Evolutionary conservation across 2,113 vertebrate species (phyloP).

Genomic region (Trogon melanurus): DNA sequence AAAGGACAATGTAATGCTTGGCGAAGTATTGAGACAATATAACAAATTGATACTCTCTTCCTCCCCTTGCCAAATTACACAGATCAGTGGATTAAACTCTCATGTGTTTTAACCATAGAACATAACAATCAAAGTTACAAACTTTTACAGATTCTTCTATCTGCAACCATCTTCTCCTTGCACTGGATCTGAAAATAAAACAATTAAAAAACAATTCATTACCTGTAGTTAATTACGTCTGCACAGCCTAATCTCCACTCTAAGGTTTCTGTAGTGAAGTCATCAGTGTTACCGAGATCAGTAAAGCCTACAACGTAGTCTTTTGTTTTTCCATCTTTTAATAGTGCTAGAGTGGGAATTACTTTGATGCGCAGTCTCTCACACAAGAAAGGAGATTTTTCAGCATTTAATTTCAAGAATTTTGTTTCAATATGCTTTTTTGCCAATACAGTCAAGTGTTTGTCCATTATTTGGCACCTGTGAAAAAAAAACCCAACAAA

Average conservation of each 20-base stretch:
- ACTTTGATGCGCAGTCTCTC: slow-evolving; percentile 93
- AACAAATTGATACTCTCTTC: neutral
- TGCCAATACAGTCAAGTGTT: slow-evolving; percentile 87
- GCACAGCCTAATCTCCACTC: slow-evolving; percentile 96
- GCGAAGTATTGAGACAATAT: no score
- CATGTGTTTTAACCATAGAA: accelerated
- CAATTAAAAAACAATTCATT: neutral
- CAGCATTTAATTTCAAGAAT: slow-evolving; percentile 95
- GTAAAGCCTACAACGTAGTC: slow-evolving; percentile 94
- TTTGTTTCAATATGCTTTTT: slow-evolving; percentile 98
- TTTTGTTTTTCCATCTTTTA: slow-evolving; percentile 93
- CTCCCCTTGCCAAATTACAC: neutral
- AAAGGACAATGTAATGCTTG: neutral
- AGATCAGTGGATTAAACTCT: neutral
- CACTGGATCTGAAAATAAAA: neutral
- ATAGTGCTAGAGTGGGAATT: slow-evolving; percentile 91
- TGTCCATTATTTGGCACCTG: slow-evolving; percentile 96
- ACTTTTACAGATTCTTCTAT: neutral
- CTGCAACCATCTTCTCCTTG: neutral
- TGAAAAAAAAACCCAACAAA: neutral
- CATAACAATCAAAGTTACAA: neutral
- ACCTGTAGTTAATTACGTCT: slow-evolving; percentile 93
- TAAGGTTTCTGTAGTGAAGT: slow-evolving; percentile 93
- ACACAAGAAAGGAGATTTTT: slow-evolving; percentile 94
- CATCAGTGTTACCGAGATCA: slow-evolving; percentile 95